Evolutionary conservation across 2,797 vertebrate species (phyloP).

Genomic region (Alcedo quadribrachys): DNA sequence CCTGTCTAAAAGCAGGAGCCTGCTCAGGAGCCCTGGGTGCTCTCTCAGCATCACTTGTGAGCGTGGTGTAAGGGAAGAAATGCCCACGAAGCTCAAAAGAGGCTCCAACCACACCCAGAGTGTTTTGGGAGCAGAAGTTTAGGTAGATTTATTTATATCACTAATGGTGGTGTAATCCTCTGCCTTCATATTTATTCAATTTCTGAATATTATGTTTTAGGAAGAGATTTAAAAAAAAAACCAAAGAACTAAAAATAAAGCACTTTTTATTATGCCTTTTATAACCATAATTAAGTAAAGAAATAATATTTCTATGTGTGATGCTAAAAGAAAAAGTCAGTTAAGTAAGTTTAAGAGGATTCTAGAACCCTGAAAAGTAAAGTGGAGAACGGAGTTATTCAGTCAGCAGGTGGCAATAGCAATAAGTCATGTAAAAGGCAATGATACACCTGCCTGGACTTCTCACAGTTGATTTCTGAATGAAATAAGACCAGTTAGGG

Average conservation of each 20-base stretch:
- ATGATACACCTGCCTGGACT: neutral
- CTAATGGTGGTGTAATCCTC: too few relatives aligned
- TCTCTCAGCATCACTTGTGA: neutral
- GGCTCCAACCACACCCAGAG: neutral
- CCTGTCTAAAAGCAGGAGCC: too few relatives aligned
- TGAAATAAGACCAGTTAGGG: neutral
- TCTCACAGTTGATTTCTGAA: neutral
- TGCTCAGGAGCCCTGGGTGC: neutral
- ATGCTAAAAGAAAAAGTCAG: neutral
- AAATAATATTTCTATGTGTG: neutral
- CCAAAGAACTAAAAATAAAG: too few relatives aligned
- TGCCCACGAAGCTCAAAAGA: neutral
- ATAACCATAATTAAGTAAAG: neutral
- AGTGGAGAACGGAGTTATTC: neutral
- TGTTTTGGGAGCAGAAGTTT: too few relatives aligned
- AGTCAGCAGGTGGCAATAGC: neutral
- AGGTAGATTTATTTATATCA: too few relatives aligned
- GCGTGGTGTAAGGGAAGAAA: neutral
- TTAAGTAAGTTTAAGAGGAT: neutral
- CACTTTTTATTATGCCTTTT: neutral
- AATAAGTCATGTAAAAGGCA: neutral
- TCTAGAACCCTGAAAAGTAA: neutral
- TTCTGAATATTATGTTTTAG: too few relatives aligned
- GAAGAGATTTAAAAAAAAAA: too few relatives aligned
- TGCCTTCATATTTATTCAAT: too few relatives aligned